These are phyloP conservation scores for Rhipidura dahli DNA, from an alignment of 2,113 vertebrate species.

Conservation along the genomic window DNA sequence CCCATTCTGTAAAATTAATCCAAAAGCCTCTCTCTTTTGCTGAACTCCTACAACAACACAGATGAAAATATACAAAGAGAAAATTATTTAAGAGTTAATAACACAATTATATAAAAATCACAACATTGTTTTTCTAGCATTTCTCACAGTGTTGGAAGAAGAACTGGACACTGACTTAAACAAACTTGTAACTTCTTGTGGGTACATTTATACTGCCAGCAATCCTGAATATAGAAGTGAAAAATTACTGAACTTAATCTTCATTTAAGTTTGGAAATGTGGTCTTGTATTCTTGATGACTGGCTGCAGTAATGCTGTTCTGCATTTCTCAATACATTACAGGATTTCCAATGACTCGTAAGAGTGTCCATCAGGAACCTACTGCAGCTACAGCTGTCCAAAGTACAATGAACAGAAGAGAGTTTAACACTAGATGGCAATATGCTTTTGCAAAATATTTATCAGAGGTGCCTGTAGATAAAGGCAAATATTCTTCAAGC, in stretches of 20 bases:
- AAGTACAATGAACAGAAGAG: background rate
- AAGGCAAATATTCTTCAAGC: background rate
- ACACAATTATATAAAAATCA: background rate
- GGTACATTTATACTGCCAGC: background rate
- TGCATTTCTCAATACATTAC: background rate
- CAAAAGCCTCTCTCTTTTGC: background rate
- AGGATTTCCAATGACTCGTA: background rate
- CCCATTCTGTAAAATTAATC: background rate
- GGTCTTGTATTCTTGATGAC: background rate
- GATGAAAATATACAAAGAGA: background rate
- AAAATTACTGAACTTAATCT: background rate
- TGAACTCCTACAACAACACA: background rate
- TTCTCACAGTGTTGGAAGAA: background rate
- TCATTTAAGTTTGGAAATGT: background rate
- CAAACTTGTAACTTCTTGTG: background rate
- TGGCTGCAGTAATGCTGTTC: background rate
- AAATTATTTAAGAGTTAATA: background rate
- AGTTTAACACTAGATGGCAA: conserved; percentile 60
- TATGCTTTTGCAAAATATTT: background rate
- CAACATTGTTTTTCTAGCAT: background rate
- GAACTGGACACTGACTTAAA: background rate
- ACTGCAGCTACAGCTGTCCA: background rate
- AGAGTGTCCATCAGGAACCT: background rate
- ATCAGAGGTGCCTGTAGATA: background rate
- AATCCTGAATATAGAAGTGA: background rate